Percentiles rank a stretch among this genome's conserved stretches.
These are phyloP conservation scores for Aspiorhynchus laticeps DNA, from an alignment of 2,113 vertebrate genomes.

Conservation along the genomic window DNA sequence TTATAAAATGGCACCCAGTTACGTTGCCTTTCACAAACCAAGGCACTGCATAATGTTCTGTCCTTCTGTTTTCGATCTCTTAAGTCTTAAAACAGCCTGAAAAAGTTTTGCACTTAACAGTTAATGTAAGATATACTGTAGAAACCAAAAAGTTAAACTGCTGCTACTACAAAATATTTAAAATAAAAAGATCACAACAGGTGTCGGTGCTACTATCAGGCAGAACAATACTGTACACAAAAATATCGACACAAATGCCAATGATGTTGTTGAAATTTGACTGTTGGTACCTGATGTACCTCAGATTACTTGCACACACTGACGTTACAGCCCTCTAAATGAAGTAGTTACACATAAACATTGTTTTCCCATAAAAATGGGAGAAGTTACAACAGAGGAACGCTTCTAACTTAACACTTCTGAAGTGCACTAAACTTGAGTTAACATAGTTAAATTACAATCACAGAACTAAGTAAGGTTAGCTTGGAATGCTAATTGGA, in stretches of 20 bases:
- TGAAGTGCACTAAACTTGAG: slow-evolving; percentile 69
- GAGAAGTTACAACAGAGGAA: slow-evolving; percentile 52
- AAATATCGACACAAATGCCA: slow-evolving; percentile 28
- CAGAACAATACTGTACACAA: slow-evolving; percentile 36
- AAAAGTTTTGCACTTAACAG: slow-evolving; percentile 25
- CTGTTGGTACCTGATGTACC: slow-evolving; percentile 37
- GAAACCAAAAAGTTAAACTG: not conserved
- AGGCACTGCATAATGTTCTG: slow-evolving; percentile 30
- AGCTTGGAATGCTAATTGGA: slow-evolving; percentile 30
- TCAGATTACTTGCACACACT: slow-evolving; percentile 36
- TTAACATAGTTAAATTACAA: slow-evolving; percentile 58
- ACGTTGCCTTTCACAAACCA: slow-evolving; percentile 35
- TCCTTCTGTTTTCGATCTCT: not conserved
- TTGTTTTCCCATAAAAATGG: slow-evolving; percentile 56
- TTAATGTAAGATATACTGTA: slow-evolving; percentile 38
- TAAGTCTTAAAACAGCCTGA: slow-evolving; percentile 19
- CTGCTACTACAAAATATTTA: slow-evolving; percentile 20
- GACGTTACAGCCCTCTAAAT: slow-evolving; percentile 52
- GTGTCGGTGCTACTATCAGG: slow-evolving; percentile 30
- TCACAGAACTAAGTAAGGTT: slow-evolving; percentile 50
- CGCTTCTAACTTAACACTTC: slow-evolving; percentile 64
- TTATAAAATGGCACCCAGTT: not conserved
- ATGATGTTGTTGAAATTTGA: slow-evolving; percentile 29
- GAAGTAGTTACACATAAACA: slow-evolving; percentile 47
- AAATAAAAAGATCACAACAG: slow-evolving; percentile 24